Evolutionary conservation across 2,113 vertebrate species (phyloP).

Genomic region (Hiodon alosoides): DNA sequence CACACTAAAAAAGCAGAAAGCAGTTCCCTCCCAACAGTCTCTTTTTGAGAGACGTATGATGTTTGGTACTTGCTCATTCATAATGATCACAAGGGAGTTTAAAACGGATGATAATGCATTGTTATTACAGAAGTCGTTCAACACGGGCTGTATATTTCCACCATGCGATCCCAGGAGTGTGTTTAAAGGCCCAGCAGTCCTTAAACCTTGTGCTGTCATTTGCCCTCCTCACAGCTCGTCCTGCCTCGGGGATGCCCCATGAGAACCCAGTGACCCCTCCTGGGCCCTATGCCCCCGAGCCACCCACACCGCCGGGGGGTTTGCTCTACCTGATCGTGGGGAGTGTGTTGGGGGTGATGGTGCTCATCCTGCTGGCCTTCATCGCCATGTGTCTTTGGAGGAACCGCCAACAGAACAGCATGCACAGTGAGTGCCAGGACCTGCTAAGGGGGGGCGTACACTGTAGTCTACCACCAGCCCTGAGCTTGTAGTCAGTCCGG

Average conservation of each 20-base stretch:
- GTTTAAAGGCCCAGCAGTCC: too few relatives aligned
- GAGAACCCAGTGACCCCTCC: conserved; percentile 73
- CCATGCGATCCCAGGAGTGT: background rate
- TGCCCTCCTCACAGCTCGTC: conserved; percentile 62
- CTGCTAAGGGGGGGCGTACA: too few relatives aligned
- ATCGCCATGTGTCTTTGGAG: conserved; percentile 95
- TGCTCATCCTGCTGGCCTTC: conserved; percentile 86
- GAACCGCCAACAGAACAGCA: conserved; percentile 80
- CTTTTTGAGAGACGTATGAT: too few relatives aligned
- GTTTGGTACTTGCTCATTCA: too few relatives aligned
- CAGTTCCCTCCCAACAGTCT: too few relatives aligned
- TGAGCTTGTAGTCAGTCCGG: too few relatives aligned
- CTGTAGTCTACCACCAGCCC: background rate
- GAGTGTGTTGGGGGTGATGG: conserved; percentile 85
- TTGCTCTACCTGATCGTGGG: conserved; percentile 89
- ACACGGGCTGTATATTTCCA: too few relatives aligned
- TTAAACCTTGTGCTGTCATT: background rate
- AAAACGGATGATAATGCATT: too few relatives aligned
- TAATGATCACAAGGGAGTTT: too few relatives aligned
- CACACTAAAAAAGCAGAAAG: too few relatives aligned
- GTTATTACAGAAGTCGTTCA: too few relatives aligned
- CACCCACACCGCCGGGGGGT: conserved; percentile 59
- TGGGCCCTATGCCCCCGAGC: conserved; percentile 50
- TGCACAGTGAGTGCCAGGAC: conserved; percentile 77
- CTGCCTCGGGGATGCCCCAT: conserved; percentile 61